Base-by-base conservation (phyloP, 2,113 vertebrate genomes). In the Nannospalax galili region DNA sequence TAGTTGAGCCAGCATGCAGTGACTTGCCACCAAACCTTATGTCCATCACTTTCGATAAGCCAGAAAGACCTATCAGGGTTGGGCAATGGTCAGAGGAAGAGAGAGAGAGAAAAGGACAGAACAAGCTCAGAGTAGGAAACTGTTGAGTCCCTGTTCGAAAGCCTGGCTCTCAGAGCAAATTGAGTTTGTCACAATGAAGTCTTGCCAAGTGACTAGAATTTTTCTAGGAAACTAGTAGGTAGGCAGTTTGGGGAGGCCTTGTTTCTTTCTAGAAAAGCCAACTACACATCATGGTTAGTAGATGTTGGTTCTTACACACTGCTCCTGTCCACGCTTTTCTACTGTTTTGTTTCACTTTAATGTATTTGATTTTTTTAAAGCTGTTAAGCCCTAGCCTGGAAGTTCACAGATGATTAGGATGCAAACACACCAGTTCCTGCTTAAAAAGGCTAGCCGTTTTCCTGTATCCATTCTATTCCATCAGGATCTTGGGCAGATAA, bases 401-500 rank as follows among this genome's bases (percentile, higher is more conserved):
- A 92, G 93, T 91, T 97, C 96, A 94, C 86, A 65, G 96, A 93
- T 90, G 98, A 97, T 96, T 94, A 58, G 97, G 97, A 97, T 17
- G 28, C 7, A 84, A 98, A 97, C 69, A 45, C 67, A 56, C 70
- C 40, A 70, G 96, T 95, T 97, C 82, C 74, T 92, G 95, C 92
- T 95, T 95, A 97, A 95, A 97, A 92, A 95, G 92, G 97, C 98
- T 95, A 95, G 97, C 97, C 93, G 98, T 93, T 96, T 96, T 97
- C 97, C 96, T 92, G 48, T 93, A 95, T 93, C 94, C 95, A 81
- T 60, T 81, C 79, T 5, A 9, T 97, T 96, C 97, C 69, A 97
- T 81, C 94, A 97, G 92, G 90, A 98, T 97, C 92, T 86, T 97
- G 90, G 92, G 84, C 69, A 98, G 98, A 98, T 97, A 95, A 98